Conservation (phyloP, 1,140 invertebrate species). For the Philopotamus ludificatus region DNA sequence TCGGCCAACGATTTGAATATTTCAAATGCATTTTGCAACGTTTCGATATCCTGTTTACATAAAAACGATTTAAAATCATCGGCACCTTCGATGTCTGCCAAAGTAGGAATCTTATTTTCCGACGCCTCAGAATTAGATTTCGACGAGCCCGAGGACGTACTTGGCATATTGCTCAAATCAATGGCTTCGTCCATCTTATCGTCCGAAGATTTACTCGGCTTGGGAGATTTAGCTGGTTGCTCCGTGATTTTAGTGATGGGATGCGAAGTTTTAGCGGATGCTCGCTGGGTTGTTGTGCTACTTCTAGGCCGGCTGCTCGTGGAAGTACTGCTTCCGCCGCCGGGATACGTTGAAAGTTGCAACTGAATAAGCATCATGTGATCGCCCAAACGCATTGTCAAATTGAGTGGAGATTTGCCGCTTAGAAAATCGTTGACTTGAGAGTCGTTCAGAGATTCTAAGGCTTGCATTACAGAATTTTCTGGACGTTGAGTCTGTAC, state of each 20-base stretch:
- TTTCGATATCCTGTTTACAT: constrained; percentile 57
- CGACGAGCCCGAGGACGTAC: constrained; percentile 25
- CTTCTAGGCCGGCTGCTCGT: constrained; percentile 39
- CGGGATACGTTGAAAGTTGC: constrained; percentile 69
- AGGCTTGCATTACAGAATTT: constrained; percentile 91
- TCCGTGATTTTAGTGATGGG: constrained; percentile 7
- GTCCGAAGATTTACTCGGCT: constrained; percentile 34
- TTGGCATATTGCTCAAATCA: background rate
- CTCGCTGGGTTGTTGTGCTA: constrained; percentile 39
- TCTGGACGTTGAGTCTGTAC: constrained; percentile 87
- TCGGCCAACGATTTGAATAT: constrained; percentile 52
- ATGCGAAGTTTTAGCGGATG: constrained; percentile 27
- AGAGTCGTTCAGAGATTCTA: constrained; percentile 89
- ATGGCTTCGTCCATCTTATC: constrained; percentile 36
- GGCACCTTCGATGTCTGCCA: constrained; percentile 17
- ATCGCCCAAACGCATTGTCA: constrained; percentile 91
- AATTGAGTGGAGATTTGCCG: constrained; percentile 88
- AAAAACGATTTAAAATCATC: constrained; percentile 49
- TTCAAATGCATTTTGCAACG: constrained; percentile 57
- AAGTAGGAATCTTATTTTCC: constrained; percentile 10
- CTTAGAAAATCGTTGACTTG: constrained; percentile 94
- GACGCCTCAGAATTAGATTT: constrained; percentile 12
- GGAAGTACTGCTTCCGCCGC: constrained; percentile 23
- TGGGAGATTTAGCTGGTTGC: constrained; percentile 1
- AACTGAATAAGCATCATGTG: constrained; percentile 97